Base-by-base conservation (phyloP, 2,113 vertebrate genomes). In the Dasyprocta punctata region DNA sequence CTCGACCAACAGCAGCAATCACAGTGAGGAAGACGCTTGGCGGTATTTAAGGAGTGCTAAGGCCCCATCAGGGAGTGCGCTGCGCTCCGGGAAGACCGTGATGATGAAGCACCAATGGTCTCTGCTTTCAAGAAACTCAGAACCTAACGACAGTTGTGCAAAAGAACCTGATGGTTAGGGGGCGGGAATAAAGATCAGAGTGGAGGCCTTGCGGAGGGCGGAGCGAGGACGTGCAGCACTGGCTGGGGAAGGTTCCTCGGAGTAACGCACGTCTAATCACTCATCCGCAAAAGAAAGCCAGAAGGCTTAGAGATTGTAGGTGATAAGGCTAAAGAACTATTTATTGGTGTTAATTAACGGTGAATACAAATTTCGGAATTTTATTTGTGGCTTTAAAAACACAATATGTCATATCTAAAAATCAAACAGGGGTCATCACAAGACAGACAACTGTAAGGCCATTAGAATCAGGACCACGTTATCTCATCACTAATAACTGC, bases 351-450 rank as follows among this genome's bases (percentile, higher is more conserved):
- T 85, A 90, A 90, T 36, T 81, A 60, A 89, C n/a, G 47, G 30
- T 60, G 83, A 89, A 63, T 41, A 78, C n/a, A 84, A 85, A 88
- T 65, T 65, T 17, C 60, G 73, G 28, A 89, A 77, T 89, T 96
- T 96, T 90, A 77, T 75, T 73, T 83, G 84, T 36, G 16, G 13
- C 89, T 89, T 69, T 90, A 81, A 85, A 38, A 38, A 89, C 2
- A 0, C 26, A 91, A 19, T 71, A 83, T 22, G 36, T 78, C 44
- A 22, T 24, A 60, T 8, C 19, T 24, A 61, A 92, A 65, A 36
- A 63, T 3, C 26, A 47, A 44, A 82, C 36, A 78, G 36, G 92
- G 65, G 36, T 38, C 44, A 30, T 5, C 56, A 60, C 8, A 85
- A 88, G 47, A 58, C 92, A 87, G 56, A 90, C 63, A 92, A 75